phyloP scores from a whole-genome alignment of 2,797 vertebrate genomes.

The Champsocephalus esox region DNA sequence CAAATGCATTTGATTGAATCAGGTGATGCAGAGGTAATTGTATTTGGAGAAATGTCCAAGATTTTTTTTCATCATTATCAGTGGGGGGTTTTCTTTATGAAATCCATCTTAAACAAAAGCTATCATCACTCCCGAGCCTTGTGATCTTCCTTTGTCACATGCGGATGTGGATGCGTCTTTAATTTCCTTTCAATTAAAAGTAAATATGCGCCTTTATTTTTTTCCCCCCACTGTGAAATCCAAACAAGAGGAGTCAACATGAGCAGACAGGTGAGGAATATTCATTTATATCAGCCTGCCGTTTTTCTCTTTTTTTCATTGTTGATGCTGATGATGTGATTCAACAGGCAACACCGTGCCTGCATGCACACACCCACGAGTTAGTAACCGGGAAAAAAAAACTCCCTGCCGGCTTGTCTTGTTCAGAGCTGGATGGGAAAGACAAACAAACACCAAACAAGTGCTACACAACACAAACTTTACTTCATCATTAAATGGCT shows the following conservation, averaged over 20 bases:
- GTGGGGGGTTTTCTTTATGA: slow-evolving; percentile 87
- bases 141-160: slow-evolving; percentile 88
- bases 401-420: slow-evolving; percentile 70
- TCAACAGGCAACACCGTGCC: slow-evolving; percentile 83
- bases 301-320: slow-evolving; percentile 53
- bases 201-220: slow-evolving; percentile 89
- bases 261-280: slow-evolving; percentile 89
- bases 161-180: slow-evolving; percentile 89
- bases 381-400: slow-evolving; percentile 55
- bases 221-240: slow-evolving; percentile 87
- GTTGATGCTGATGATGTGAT: slow-evolving; percentile 83
- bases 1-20: slow-evolving; percentile 91
- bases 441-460: slow-evolving; percentile 78
- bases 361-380: slow-evolving; percentile 69
- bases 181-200: slow-evolving; percentile 93
- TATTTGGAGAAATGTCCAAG: slow-evolving; percentile 91
- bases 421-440: slow-evolving; percentile 70
- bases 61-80: slow-evolving; percentile 87
- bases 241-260: slow-evolving; percentile 89
- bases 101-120: slow-evolving; percentile 91
- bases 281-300: slow-evolving; percentile 84
- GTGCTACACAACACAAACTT: slow-evolving; percentile 72
- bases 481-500: slow-evolving; percentile 81
- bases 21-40: slow-evolving; percentile 90
- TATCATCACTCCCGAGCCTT: slow-evolving; percentile 84